phyloP scores from a whole-genome alignment of 2,888 invertebrate species.

The Dryobotodes eremita region DNA sequence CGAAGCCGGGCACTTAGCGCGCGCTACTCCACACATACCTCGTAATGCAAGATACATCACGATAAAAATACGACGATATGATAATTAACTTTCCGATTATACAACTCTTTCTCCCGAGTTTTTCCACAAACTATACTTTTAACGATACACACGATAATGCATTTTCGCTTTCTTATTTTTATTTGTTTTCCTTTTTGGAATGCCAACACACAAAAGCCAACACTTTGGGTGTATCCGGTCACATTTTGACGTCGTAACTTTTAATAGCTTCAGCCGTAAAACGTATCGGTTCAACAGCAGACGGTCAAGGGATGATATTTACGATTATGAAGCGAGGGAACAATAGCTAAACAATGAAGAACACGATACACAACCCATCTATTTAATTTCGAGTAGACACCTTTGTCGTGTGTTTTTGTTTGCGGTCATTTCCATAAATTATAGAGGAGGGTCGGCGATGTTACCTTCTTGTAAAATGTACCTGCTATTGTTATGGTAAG shows the following conservation, averaged over 20 bases:
- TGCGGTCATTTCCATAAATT: constrained; percentile 90
- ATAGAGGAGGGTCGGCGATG: constrained; percentile 81
- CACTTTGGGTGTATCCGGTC: constrained; percentile 59
- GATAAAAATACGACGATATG: constrained; percentile 48
- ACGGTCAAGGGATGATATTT: constrained; percentile 83
- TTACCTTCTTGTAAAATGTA: constrained; percentile 77
- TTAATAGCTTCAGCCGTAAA: constrained; percentile 70
- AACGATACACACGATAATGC: constrained; percentile 31
- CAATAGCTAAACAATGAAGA: constrained; percentile 86
- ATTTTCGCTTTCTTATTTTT: constrained; percentile 40
- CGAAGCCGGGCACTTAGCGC: constrained; percentile 77
- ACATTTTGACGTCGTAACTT: constrained; percentile 60
- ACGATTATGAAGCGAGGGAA: constrained; percentile 81
- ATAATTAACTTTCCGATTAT: constrained; percentile 38
- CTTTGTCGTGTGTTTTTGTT: constrained; percentile 89
- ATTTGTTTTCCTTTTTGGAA: constrained; percentile 39
- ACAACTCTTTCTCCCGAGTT: constrained; percentile 23
- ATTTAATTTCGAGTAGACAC: constrained; percentile 90
- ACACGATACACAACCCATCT: constrained; percentile 87
- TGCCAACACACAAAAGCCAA: constrained; percentile 45
- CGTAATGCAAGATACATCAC: constrained; percentile 26
- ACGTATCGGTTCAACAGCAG: constrained; percentile 61
- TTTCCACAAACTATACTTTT: constrained; percentile 37
- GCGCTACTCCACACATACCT: constrained; percentile 49
- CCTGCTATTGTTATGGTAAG: constrained; percentile 90